Base-by-base conservation (phyloP, 2,113 vertebrate genomes). In the Herpailurus yagouaroundi region DNA sequence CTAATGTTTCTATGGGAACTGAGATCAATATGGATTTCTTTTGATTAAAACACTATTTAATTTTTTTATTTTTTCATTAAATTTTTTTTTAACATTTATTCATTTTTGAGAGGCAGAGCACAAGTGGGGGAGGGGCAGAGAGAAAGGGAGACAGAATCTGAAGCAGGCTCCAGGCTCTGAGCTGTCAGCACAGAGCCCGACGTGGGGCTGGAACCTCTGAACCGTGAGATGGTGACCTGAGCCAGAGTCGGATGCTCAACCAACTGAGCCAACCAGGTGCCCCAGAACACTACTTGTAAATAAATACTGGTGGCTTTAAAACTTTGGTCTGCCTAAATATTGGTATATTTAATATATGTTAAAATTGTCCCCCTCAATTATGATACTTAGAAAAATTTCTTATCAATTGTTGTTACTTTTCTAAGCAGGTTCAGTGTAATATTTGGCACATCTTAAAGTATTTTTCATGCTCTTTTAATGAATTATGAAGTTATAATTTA, bases 401-500 rank as follows among this genome's bases (percentile, higher is more conserved):
- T 79, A 66, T 71, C 31, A 68, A 45, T 57, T 60, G 68, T 52
- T 55, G 55, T 13, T 91, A 85, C 48, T 96, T 92, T 68, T 21
- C 14, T 63, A 74, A 23, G 33, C 18, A 95, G n/a, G n/a, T 82
- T 89, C n/a, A 76, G 14, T 5, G 88, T 73, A 50, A 64, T 63
- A 93, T 29, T 45, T 77, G 16, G 25, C 19, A 83, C 15, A 68
- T 41, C 41, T 25, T 76, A 1, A 89, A 83, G 13, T 60, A 60
- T 84, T 88, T 92, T 83, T 93, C 9, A 86, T 23, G 1, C 1
- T 77, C 27, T 85, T 90, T 89, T 31, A 80, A 73, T 64, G 6
- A 87, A 55, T 64, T 69, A 27, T 25, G 8, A 92, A 95, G 18
- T 36, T 93, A 93, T 73, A 64, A 87, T 89, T 94, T 83, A 60